Evolutionary conservation across 2,888 invertebrate genomes (phyloP), one percentile per base, ranked within the genome.

Genomic region (Diplolepis rosae): DNA sequence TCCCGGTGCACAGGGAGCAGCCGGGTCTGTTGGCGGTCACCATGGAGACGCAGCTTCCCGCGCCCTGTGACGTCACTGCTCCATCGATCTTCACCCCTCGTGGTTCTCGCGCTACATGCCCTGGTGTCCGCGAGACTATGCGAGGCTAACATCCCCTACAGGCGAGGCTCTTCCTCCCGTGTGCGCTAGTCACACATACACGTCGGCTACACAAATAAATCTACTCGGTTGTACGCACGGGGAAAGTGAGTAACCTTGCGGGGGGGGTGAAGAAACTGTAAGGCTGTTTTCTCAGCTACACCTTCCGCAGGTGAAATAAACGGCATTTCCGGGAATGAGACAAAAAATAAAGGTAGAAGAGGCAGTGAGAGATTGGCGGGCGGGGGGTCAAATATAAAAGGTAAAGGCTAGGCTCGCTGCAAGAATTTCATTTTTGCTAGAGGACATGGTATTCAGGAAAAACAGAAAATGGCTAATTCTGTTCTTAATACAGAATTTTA

Each of bases 41-140:
- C 88, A 88, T 88, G 87, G 86, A 79, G 82, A 88, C 88, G 85
- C 88, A 88, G 88, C 87, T 82, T 88, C 88, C 85, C 85, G 85
- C 84, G 80, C 86, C 83, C 83, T 81, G 87, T 88, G 87, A 88
- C 88, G 87, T 87, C 88, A 88, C 84, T 80, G 88, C 88, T 87
- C 85, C 87, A 88, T 88, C 88, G 88, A 88, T 88, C 85, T 83
- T 84, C 83, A 80, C 80, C 80, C 77, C 82, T 82, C 78, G 77
- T 77, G 79, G 80, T 80, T 83, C 79, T 79, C 80, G 77, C 79
- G 73, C 79, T 75, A 77, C 80, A 80, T 77, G 72, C 71, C 48
- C 67, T 48, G 18, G 32, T 39, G 48, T 24, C 22, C 39, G 42
- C 54, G 61, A 13, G 30, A 35, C 39, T 15, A 39, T 13, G 50